A percentile compares a stretch with the other conserved stretches of the same genome.
phyloP scores from a whole-genome alignment of 2,797 vertebrate genomes.

The Meriones psammophilus region DNA sequence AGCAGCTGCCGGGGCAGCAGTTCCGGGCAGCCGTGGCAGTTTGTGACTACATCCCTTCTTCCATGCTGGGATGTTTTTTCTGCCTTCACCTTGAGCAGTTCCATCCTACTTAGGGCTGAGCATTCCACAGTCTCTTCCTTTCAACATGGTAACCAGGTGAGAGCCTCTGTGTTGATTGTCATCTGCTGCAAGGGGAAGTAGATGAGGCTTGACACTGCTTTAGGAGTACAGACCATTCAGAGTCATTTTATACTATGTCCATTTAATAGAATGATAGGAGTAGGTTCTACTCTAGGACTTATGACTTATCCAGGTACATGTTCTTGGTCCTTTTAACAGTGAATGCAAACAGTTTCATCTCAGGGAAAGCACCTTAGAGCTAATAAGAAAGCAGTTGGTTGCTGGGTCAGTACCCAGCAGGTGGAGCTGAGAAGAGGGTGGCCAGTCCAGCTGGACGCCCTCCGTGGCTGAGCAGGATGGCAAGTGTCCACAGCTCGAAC shows the following conservation, averaged over 20 bases:
- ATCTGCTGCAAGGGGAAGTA: not conserved
- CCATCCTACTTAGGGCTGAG: too few relatives aligned
- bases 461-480: too few relatives aligned
- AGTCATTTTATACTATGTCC: not conserved
- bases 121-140: not conserved
- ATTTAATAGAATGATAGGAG: not conserved
- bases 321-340: not conserved
- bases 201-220: not conserved
- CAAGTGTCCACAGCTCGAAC: too few relatives aligned
- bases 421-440: too few relatives aligned
- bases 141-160: not conserved
- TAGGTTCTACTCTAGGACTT: not conserved
- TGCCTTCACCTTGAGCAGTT: not conserved
- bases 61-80: not conserved
- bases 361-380: not conserved
- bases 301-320: not conserved
- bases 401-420: too few relatives aligned
- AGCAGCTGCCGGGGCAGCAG: not conserved
- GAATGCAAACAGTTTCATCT: not conserved
- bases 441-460: too few relatives aligned
- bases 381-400: not conserved
- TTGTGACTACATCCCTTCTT: rapidly evolving
- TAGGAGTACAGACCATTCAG: not conserved
- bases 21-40: not conserved
- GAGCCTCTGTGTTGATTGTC: not conserved